Evolutionary conservation across 1,140 invertebrate genomes (phyloP).

Genomic region (Sminthurides bifidus): DNA sequence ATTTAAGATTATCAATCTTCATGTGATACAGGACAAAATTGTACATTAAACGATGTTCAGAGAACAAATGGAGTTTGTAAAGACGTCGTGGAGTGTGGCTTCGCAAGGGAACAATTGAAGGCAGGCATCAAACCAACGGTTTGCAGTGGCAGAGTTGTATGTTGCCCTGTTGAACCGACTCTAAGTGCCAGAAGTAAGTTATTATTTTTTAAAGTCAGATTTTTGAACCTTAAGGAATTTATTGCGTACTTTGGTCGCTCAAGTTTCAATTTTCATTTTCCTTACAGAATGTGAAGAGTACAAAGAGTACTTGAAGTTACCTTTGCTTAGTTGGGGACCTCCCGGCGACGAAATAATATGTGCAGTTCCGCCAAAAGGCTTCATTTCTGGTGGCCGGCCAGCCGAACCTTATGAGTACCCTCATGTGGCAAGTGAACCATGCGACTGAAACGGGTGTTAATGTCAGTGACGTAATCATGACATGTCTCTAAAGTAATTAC

Average conservation of each 20-base stretch:
- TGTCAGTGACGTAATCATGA: neutral
- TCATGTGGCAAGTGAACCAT: conserved; percentile 11
- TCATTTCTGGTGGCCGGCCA: conserved; percentile 24
- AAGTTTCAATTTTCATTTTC: conserved; percentile 1
- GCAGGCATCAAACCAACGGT: conserved; percentile 13
- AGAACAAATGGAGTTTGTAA: conserved; percentile 14
- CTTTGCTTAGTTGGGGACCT: conserved; percentile 4
- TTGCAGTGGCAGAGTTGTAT: conserved; percentile 17
- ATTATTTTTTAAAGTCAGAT: neutral
- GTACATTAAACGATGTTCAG: conserved; percentile 18
- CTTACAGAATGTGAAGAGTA: conserved; percentile 26
- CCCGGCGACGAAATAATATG: conserved; percentile 7
- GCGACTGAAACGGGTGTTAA: neutral
- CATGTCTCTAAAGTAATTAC: neutral
- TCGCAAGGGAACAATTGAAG: conserved; percentile 5
- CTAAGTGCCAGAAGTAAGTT: conserved; percentile 20
- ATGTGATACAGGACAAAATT: neutral
- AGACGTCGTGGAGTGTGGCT: conserved; percentile 9
- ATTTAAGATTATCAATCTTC: no score
- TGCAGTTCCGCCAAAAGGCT: neutral
- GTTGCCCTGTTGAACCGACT: conserved; percentile 19
- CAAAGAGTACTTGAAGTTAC: conserved; percentile 9
- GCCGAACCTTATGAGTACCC: conserved; percentile 16
- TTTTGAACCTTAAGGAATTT: neutral
- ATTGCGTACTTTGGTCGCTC: neutral